phyloP scores from a whole-genome alignment of 2,113 vertebrate species.

The Psilopsiagon aurifrons region DNA sequence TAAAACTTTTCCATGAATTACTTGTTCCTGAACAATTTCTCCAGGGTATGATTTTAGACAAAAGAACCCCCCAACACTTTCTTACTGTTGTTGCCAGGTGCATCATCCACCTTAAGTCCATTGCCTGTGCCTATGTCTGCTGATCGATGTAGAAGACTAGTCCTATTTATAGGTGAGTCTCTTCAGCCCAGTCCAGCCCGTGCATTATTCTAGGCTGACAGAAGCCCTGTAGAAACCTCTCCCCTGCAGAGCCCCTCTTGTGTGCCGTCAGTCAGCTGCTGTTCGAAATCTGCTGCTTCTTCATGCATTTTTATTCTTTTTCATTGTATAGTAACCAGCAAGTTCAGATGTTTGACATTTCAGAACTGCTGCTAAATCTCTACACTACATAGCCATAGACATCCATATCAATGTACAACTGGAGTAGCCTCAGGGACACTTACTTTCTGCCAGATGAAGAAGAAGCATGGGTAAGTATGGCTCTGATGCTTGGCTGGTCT shows the following conservation, averaged over 20 bases:
- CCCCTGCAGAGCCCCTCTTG: neutral
- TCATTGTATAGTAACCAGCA: neutral
- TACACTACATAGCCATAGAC: neutral
- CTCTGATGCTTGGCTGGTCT: neutral
- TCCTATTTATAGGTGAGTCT: constrained; percentile 13
- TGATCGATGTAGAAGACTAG: neutral
- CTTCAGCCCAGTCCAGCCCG: neutral
- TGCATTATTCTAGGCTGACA: constrained; percentile 11
- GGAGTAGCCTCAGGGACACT: neutral
- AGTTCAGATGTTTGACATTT: neutral
- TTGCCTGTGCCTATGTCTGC: neutral
- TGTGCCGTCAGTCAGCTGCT: neutral
- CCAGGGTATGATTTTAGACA: neutral
- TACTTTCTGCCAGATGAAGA: neutral
- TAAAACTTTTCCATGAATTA: neutral
- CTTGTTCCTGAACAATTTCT: neutral
- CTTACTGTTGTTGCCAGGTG: neutral
- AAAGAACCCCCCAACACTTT: neutral
- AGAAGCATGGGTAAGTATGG: neutral
- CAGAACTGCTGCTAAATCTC: neutral
- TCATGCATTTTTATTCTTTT: constrained; percentile 2
- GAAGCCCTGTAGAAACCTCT: neutral
- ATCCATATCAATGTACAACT: neutral
- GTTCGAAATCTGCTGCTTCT: neutral
- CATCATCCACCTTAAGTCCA: neutral